phyloP scores from a whole-genome alignment of 2,888 invertebrate genomes.

The Exephanes ischioxanthus region DNA sequence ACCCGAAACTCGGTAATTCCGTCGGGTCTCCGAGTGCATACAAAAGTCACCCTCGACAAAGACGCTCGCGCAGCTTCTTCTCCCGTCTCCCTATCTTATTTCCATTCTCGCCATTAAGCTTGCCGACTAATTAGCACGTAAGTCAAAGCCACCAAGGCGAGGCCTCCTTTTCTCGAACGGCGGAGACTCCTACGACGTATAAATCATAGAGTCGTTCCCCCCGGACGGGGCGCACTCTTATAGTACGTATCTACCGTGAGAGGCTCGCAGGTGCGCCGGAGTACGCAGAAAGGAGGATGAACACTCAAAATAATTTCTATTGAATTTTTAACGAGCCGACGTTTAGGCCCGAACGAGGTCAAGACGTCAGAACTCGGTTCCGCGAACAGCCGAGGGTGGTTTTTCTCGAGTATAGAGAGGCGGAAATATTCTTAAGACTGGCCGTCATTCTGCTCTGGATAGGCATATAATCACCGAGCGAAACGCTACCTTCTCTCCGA shows the following conservation, averaged over 20 bases:
- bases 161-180: constrained; percentile 21
- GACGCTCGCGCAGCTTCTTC: background rate
- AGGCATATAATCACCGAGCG: background rate
- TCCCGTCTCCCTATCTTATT: constrained; percentile 32
- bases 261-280: constrained; percentile 12
- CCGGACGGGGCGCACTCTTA: background rate
- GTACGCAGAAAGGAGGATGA: constrained; percentile 29
- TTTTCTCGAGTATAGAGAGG: background rate
- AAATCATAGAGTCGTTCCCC: background rate
- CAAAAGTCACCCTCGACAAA: constrained; percentile 24
- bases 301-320: constrained; percentile 57
- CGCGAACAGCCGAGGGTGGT: background rate
- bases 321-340: constrained; percentile 57
- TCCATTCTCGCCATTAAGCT: constrained; percentile 57
- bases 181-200: constrained; percentile 33
- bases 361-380: constrained; percentile 29
- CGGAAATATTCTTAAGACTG: constrained; percentile 17
- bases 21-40: constrained; percentile 9
- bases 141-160: constrained; percentile 34
- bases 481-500: background rate
- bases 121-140: constrained; percentile 58
- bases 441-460: background rate
- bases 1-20: background rate
- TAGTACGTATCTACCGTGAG: constrained; percentile 23
- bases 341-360: constrained; percentile 35